Evolutionary conservation across 2,888 invertebrate genomes (phyloP).

Genomic region (Ophion ventricosus): DNA sequence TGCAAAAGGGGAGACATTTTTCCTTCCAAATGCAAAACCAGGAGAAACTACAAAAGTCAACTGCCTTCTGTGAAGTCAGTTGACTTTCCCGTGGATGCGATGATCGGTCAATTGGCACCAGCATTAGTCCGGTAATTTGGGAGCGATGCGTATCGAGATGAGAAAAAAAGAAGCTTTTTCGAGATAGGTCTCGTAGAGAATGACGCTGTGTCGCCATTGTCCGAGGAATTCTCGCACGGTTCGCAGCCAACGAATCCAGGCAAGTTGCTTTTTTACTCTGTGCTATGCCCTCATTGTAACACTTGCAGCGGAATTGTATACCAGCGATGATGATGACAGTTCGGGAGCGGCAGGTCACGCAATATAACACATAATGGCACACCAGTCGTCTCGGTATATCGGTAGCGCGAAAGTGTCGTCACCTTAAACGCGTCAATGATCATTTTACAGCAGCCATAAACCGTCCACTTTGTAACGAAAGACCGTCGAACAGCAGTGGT

Average conservation of each 20-base stretch:
- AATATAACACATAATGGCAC: conserved; percentile 57
- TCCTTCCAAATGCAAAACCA: background rate
- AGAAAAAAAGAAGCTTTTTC: conserved; percentile 51
- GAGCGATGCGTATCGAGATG: conserved; percentile 64
- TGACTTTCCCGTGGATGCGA: conserved; percentile 3
- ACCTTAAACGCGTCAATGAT: conserved; percentile 78
- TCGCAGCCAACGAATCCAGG: conserved; percentile 12
- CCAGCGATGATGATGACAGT: conserved; percentile 33
- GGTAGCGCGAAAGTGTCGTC: conserved; percentile 80
- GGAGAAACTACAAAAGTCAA: background rate
- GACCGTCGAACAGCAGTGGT: conserved; percentile 63
- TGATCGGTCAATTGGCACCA: conserved; percentile 63
- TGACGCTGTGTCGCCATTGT: conserved; percentile 45
- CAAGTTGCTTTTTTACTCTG: background rate
- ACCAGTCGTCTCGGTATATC: conserved; percentile 64
- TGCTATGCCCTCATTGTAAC: conserved; percentile 50
- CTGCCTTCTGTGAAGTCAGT: conserved; percentile 33
- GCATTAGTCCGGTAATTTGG: conserved; percentile 58
- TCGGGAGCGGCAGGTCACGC: conserved; percentile 54
- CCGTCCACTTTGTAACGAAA: conserved; percentile 72
- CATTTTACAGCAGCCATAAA: conserved; percentile 78
- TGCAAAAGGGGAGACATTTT: background rate
- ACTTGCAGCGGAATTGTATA: conserved; percentile 53
- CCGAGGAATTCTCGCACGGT: conserved; percentile 61
- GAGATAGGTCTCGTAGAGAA: conserved; percentile 11